A percentile compares a stretch with the other conserved stretches of the same genome.
Evolutionary conservation across 2,888 invertebrate species (phyloP).

Genomic region (Ormyrus rosae): DNA sequence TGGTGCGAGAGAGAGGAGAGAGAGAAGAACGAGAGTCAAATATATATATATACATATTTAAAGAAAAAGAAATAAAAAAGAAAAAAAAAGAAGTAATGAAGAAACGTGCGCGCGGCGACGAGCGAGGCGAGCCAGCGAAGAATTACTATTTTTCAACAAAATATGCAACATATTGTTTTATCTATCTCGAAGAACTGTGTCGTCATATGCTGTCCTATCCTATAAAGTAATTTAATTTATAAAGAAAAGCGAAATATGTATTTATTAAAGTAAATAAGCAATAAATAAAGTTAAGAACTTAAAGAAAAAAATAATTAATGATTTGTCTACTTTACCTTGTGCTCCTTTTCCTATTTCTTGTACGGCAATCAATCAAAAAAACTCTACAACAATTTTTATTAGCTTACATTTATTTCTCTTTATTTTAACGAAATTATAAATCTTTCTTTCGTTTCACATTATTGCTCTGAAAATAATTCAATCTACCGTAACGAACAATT

Average conservation of each 20-base stretch:
- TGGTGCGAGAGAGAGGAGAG: constrained; percentile 45
- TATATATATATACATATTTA: constrained; percentile 41
- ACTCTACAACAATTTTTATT: too few relatives aligned
- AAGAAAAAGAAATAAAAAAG: not conserved
- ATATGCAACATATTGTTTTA: constrained; percentile 51
- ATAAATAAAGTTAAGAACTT: constrained; percentile 71
- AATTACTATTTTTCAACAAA: constrained; percentile 35
- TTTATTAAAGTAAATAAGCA: constrained; percentile 76
- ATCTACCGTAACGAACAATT: too few relatives aligned
- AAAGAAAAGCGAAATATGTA: constrained; percentile 75
- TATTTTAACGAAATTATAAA: too few relatives aligned
- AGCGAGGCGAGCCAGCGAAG: constrained; percentile 58
- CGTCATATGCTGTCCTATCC: constrained; percentile 74
- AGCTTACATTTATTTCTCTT: too few relatives aligned
- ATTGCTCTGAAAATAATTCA: too few relatives aligned
- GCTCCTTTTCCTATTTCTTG: too few relatives aligned
- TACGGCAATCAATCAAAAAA: too few relatives aligned
- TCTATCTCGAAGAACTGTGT: constrained; percentile 61
- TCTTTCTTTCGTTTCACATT: too few relatives aligned
- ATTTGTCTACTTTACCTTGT: too few relatives aligned
- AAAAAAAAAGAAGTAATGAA: constrained; percentile 34
- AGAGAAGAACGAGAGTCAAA: constrained; percentile 29
- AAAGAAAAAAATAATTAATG: constrained; percentile 46
- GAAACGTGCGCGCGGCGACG: constrained; percentile 60
- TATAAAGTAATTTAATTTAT: constrained; percentile 76